These are phyloP conservation scores for Anarrhichthys ocellatus DNA, from an alignment of 2,113 vertebrate genomes.

Conservation along the genomic window DNA sequence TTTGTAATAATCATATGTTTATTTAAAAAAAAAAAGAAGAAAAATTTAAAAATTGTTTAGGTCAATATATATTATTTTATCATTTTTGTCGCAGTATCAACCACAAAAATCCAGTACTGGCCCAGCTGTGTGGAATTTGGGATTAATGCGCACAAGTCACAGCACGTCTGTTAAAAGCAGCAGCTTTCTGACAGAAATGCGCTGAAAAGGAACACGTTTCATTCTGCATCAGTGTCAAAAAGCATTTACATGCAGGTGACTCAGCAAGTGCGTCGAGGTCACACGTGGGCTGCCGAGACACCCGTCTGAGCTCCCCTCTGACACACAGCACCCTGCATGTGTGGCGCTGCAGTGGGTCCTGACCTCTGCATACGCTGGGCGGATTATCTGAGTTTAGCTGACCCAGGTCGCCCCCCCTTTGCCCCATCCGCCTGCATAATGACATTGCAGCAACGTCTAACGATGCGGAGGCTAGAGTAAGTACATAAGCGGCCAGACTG, in stretches of 20 bases:
- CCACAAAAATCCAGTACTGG: background rate
- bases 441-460: constrained; percentile 43
- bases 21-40: too few relatives aligned
- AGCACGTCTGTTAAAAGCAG: background rate
- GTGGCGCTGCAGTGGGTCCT: constrained; percentile 21
- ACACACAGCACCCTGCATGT: background rate
- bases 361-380: constrained; percentile 41
- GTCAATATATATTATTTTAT: background rate
- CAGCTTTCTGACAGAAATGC: background rate
- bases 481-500: background rate
- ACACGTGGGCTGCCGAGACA: constrained; percentile 12
- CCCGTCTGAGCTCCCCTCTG: constrained; percentile 1
- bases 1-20: too few relatives aligned
- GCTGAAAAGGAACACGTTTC: background rate
- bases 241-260: background rate
- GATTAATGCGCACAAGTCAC: too few relatives aligned
- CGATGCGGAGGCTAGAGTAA: constrained; percentile 2
- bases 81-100: background rate
- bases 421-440: constrained; percentile 29
- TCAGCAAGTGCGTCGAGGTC: constrained; percentile 41
- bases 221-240: background rate
- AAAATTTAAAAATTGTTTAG: too few relatives aligned
- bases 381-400: constrained; percentile 53
- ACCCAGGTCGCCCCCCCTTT: constrained; percentile 3
- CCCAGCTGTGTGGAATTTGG: background rate